Evolutionary conservation across 2,113 vertebrate genomes (phyloP).

Genomic region (Ceyx margarethae): DNA sequence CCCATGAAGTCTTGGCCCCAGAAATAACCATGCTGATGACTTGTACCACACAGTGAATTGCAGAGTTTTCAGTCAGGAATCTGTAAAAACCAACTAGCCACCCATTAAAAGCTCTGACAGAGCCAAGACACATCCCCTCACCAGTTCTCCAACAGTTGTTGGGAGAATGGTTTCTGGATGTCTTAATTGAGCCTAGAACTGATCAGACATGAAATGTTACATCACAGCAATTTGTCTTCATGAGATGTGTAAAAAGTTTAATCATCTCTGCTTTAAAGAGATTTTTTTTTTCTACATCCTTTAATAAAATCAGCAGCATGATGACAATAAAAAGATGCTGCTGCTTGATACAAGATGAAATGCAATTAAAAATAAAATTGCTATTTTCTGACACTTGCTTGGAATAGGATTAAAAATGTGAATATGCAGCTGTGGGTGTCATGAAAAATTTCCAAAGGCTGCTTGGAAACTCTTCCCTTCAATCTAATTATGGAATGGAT

Average conservation of each 20-base stretch:
- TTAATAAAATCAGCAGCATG: not conserved
- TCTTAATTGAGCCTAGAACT: not conserved
- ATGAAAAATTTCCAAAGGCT: constrained; percentile 9
- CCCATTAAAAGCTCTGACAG: not conserved
- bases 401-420: not conserved
- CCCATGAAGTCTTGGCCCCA: not conserved
- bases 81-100: not conserved
- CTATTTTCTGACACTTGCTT: not conserved
- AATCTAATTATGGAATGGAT: not conserved
- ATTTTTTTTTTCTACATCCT: not conserved
- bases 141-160: not conserved
- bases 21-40: not conserved
- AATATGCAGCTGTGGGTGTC: constrained; percentile 10
- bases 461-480: constrained; percentile 24
- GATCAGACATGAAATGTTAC: not conserved
- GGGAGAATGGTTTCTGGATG: not conserved
- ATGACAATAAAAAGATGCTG: not conserved
- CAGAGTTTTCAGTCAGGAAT: not conserved
- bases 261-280: not conserved
- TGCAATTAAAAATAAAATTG: not conserved
- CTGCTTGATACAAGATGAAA: not conserved
- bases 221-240: not conserved
- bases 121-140: not conserved
- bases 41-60: not conserved
- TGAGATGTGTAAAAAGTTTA: not conserved